These are phyloP conservation scores for Malurus leucopterus DNA, from an alignment of 2,797 vertebrate species.

Conservation along the genomic window DNA sequence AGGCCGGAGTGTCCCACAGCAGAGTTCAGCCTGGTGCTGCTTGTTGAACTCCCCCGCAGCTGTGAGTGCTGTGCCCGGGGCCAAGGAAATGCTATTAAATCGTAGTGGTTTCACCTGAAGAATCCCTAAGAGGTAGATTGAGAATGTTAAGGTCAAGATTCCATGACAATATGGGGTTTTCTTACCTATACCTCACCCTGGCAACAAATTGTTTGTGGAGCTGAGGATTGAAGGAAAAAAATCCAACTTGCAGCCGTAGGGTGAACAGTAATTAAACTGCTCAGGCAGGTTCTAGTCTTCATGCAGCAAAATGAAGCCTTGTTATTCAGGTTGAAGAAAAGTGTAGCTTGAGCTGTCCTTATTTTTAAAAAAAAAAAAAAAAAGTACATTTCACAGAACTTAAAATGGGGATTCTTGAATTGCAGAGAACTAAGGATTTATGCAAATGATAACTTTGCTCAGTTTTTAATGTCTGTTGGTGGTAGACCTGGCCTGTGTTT, in stretches of 20 bases:
- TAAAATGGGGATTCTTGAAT: not conserved
- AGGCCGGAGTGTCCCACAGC: not conserved
- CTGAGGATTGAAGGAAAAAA: not conserved
- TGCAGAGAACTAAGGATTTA: not conserved
- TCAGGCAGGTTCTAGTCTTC: not conserved
- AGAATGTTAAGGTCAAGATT: fast-evolving
- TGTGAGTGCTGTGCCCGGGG: fast-evolving
- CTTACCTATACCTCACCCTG: not conserved
- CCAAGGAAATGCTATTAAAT: not conserved
- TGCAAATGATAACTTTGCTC: not conserved
- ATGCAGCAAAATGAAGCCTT: not conserved
- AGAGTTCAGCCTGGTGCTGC: not conserved
- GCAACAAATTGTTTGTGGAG: not conserved
- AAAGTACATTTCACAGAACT: not conserved
- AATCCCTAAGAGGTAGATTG: no score
- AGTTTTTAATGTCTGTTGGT: not conserved
- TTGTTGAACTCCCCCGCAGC: fast-evolving
- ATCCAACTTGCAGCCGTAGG: not conserved
- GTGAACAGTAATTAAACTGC: not conserved
- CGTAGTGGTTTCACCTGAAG: not conserved
- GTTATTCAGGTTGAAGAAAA: not conserved
- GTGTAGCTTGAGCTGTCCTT: not conserved
- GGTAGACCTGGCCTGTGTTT: not conserved
- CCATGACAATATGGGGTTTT: fast-evolving
- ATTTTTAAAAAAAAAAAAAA: not conserved